phyloP scores from a whole-genome alignment of 2,113 vertebrate genomes.

The Orcinus orca region DNA sequence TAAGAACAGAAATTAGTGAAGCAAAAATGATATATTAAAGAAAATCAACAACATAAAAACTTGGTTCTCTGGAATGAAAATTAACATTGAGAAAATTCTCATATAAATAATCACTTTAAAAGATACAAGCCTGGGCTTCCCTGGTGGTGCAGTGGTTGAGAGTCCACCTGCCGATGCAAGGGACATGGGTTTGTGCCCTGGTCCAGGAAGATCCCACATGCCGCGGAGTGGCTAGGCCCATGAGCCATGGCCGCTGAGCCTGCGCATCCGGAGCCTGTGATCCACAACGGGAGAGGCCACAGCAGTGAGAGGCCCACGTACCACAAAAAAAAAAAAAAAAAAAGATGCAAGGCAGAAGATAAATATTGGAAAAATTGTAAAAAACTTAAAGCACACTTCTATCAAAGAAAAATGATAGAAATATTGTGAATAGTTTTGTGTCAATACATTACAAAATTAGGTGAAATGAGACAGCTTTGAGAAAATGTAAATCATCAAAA shows the following conservation, averaged over 20 bases:
- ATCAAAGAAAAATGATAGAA: background rate
- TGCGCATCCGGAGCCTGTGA: no score
- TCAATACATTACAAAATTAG: background rate
- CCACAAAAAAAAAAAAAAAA: background rate
- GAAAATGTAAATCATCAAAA: background rate
- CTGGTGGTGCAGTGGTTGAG: no score
- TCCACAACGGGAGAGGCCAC: no score
- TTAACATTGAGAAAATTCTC: background rate
- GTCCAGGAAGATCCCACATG: no score
- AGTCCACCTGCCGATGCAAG: no score
- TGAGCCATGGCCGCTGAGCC: no score
- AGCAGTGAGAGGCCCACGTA: no score
- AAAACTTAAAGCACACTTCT: background rate
- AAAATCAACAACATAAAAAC: background rate
- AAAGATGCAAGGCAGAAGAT: background rate
- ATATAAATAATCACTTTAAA: background rate
- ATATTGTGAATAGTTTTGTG: background rate
- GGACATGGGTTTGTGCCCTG: no score
- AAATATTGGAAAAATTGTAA: background rate
- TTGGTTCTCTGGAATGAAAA: slow-evolving; percentile 6
- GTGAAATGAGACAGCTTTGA: background rate
- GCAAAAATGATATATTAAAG: background rate
- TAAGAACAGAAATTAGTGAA: background rate
- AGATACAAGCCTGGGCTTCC: background rate
- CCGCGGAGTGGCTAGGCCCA: no score